Conservation (phyloP, 2,797 vertebrate species). For the Geotria australis region DNA sequence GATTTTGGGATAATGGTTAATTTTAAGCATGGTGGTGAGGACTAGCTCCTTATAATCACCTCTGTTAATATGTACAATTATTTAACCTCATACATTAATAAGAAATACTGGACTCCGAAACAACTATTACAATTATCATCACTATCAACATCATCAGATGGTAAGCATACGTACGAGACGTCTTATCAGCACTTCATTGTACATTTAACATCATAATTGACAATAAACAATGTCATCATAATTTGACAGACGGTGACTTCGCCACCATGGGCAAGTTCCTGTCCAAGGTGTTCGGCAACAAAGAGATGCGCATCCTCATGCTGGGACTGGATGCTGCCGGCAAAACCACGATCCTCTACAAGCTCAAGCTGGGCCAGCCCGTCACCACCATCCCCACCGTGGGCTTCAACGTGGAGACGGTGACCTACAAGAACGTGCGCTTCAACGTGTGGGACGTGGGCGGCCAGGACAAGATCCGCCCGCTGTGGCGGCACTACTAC, state of each 20-base stretch:
- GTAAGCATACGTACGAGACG: no score
- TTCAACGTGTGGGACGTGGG: slow-evolving; percentile 99
- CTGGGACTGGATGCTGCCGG: slow-evolving; percentile 87
- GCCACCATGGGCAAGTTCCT: slow-evolving; percentile 82
- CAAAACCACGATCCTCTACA: slow-evolving; percentile 97
- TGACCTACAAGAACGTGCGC: slow-evolving; percentile 98
- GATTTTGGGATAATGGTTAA: no score
- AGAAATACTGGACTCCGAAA: no score
- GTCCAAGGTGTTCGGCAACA: slow-evolving; percentile 98
- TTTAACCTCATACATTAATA: no score
- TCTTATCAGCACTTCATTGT: no score
- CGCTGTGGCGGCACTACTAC: slow-evolving; percentile 96
- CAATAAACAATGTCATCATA: no score
- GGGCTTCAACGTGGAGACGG: slow-evolving; percentile 96
- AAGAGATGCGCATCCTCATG: slow-evolving; percentile 99
- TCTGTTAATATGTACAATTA: no score
- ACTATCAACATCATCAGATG: no score
- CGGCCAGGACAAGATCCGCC: slow-evolving; percentile 94
- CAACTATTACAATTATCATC: no score
- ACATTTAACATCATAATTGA: no score
- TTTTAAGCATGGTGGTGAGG: no score
- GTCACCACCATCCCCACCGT: slow-evolving; percentile 97
- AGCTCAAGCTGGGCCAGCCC: slow-evolving; percentile 95
- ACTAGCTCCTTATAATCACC: no score
- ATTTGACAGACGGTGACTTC: neutral